Conservation (phyloP, 2,888 invertebrate genomes). For the Thalpophila matura region DNA sequence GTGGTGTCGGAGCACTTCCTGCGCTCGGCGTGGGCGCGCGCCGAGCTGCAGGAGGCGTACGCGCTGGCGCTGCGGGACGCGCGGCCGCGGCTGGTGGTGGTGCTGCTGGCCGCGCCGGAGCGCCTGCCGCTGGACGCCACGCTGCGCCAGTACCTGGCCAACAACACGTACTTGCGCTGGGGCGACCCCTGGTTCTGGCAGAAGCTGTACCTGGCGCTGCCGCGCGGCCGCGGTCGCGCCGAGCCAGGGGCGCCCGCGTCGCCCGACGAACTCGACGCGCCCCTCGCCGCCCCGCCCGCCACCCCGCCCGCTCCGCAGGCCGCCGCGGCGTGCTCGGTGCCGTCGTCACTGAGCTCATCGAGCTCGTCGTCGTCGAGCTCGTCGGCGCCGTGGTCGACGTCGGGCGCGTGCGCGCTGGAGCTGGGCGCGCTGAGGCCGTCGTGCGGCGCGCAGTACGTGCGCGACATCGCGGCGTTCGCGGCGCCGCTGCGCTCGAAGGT, state of each 20-base stretch:
- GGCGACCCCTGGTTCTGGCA: conserved; percentile 96
- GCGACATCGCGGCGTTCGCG: no score
- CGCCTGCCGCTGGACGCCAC: conserved; percentile 91
- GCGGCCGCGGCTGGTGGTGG: conserved; percentile 93
- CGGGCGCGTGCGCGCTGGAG: no score
- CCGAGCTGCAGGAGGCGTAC: conserved; percentile 92
- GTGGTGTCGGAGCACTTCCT: conserved; percentile 65
- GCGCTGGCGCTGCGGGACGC: conserved; percentile 73
- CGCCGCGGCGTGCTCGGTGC: background rate
- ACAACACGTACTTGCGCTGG: conserved; percentile 95
- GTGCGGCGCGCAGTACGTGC: no score
- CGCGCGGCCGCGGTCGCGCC: conserved; percentile 41
- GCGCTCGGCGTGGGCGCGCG: conserved; percentile 92
- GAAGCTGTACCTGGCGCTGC: conserved; percentile 94
- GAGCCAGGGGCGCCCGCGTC: conserved; percentile 81
- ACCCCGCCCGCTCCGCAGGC: background rate
- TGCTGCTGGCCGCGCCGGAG: conserved; percentile 89
- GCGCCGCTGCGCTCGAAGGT: no score
- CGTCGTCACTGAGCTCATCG: background rate
- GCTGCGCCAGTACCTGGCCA: conserved; percentile 92
- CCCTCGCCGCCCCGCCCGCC: background rate
- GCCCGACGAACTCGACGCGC: background rate
- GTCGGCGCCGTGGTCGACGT: no score
- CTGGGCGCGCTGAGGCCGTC: no score
- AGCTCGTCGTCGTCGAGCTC: background rate